phyloP scores from a whole-genome alignment of 2,113 vertebrate species.

The Daubentonia madagascariensis region DNA sequence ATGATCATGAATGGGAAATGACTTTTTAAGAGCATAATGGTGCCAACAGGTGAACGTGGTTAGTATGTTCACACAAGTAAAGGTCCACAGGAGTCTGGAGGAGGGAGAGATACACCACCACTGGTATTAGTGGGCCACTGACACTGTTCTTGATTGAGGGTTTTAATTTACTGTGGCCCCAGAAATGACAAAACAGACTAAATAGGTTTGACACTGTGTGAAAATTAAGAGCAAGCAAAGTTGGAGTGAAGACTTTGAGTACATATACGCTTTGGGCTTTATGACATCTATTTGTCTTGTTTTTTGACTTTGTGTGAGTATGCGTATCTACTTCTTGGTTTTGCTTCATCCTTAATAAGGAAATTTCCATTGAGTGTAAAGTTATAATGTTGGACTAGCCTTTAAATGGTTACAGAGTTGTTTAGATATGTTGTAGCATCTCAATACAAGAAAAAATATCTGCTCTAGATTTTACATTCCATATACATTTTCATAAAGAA shows the following conservation, averaged over 20 bases:
- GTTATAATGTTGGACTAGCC: background rate
- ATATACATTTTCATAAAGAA: background rate
- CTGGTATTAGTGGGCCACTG: background rate
- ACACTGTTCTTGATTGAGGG: background rate
- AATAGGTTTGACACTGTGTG: background rate
- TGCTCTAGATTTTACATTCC: background rate
- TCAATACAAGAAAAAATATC: background rate
- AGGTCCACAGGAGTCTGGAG: background rate
- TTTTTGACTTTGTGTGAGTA: background rate
- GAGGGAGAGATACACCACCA: background rate
- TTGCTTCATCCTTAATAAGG: background rate
- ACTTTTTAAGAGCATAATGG: background rate
- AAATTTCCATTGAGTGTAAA: background rate
- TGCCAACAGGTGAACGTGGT: background rate
- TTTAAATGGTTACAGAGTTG: background rate
- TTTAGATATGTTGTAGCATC: background rate
- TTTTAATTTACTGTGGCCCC: background rate
- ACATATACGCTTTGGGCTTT: background rate
- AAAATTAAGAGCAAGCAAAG: background rate
- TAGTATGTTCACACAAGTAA: background rate
- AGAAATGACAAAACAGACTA: background rate
- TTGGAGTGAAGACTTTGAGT: background rate
- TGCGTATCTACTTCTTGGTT: background rate
- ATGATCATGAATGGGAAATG: background rate
- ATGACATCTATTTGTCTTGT: background rate